Evolutionary conservation across 2,113 vertebrate genomes (phyloP).

Genomic region (Ascaphus truei): DNA sequence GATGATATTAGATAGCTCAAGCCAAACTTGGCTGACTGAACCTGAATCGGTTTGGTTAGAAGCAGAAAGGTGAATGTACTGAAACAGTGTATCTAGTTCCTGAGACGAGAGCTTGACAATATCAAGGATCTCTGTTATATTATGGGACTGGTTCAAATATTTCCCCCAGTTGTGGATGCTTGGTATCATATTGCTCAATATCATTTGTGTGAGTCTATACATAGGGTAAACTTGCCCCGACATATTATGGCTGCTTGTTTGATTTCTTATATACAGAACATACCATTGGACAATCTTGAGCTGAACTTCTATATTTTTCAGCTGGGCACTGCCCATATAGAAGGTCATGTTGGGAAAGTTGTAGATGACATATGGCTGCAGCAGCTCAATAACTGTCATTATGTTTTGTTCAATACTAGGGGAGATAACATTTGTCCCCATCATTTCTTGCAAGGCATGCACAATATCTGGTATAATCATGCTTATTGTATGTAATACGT

Average conservation of each 20-base stretch:
- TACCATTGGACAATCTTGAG: slow-evolving; percentile 3
- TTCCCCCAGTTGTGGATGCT: not conserved
- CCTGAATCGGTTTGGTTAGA: not conserved
- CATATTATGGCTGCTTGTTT: not conserved
- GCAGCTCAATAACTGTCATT: not conserved
- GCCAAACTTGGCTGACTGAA: not conserved
- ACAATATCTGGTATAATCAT: not conserved
- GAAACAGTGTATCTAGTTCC: not conserved
- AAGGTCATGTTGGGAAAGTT: not conserved
- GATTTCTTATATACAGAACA: not conserved
- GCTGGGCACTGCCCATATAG: not conserved
- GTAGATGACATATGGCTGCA: not conserved
- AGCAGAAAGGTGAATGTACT: not conserved
- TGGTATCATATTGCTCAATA: not conserved
- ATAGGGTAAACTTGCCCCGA: not conserved
- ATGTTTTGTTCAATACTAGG: not conserved
- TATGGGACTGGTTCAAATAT: not conserved
- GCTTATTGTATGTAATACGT: not conserved
- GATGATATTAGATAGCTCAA: not conserved
- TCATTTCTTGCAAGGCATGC: not conserved
- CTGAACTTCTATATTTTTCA: slow-evolving; percentile 1
- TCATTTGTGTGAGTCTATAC: not conserved
- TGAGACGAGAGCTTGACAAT: not conserved
- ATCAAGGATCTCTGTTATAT: not conserved
- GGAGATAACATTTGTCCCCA: not conserved